Evolutionary conservation across 2,888 invertebrate species (phyloP), one percentile per base, ranked within the genome.

Genomic region (Tinea semifulvella): DNA sequence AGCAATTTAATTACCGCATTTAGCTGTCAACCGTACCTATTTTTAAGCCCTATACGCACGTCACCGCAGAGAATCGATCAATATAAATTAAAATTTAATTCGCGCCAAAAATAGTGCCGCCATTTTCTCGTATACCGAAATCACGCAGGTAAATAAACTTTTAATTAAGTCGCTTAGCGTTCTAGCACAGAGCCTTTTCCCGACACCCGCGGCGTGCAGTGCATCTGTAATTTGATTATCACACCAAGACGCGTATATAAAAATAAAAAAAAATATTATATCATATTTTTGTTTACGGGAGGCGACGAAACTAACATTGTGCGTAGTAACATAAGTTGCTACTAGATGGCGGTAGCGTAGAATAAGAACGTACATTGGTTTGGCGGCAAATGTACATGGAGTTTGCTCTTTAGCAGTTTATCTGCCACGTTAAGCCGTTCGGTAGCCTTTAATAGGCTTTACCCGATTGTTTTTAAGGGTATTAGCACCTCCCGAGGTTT

Each of bases 141-240:
- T 36, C 17, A 36, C 36, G n/a, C 36, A 18, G 36, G 36, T 36
- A 36, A 36, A 36, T 36, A 36, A 36, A 36, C 36, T 36, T 36
- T 36, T 36, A 36, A 36, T 36, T 36, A 36, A 36, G 36, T 36
- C 36, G 36, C 36, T 36, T 36, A 36, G 36, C 18, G 36, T 18
- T 36, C 36, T 18, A 31, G 31, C 14, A 11, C 13, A 18, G 36
- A 36, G 36, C 36, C 14, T 31, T 36, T 36, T 36, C 17, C 36
- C 16, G 36, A 36, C 36, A 36, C 36, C 36, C 36, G 36, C 36
- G n/a, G 36, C 36, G 36, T 36, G 36, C 36, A 18, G 7, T 31
- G 31, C 31, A 31, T 31, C 3, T 31, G n/a, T 31, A 4, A 2
- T 13, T 13, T 7, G 31, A 13, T 31, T 13, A 31, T 14, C 13